Evolutionary conservation across 2,888 invertebrate genomes (phyloP), one percentile per base, ranked within the genome.

Genomic region (Ennomos erosarius): DNA sequence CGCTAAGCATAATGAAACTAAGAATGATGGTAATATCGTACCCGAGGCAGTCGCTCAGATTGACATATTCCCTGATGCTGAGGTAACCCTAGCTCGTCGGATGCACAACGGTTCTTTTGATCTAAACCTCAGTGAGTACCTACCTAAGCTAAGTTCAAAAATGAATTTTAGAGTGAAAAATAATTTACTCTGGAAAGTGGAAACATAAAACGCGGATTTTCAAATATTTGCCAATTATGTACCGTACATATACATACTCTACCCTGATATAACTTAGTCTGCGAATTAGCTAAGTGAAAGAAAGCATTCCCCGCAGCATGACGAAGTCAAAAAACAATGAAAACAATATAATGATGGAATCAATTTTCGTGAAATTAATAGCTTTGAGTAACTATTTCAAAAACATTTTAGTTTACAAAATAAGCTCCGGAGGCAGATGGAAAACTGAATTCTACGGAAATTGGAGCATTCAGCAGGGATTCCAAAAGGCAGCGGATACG

Each of bases 381-480:
- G 1, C 26, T 26, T 26, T 26, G 6, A 16, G 16, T 16, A 16
- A 16, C 16, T 16, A 16, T 16, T 16, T 16, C 16, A 3, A 3
- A 16, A 16, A 16, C 16, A 16, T 83, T 84, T 35, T 70, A 92
- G 91, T 88, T 65, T 91, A 90, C 67, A 90, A 83, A 80, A 74
- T 84, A 54, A 73, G 78, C 37, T 35, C 68, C 2, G 70, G 71
- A 9, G 70, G 63, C 11, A 46, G 63, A 34, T 91, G 86, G 88
- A 70, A 65, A 55, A 74, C 59, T 10, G 90, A 91, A 65, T 62
- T 67, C 33, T 88, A 82, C 52, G 90, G 87, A 4, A 60, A 64
- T 13, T 90, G 88, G 90, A 73, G 79, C 38, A 34, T 43, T n/a
- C 59, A 66, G 34, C 65, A 73, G 1, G 65, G 76, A 42, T 76